These are phyloP conservation scores for Halictus quadricinctus DNA, from an alignment of 2,888 invertebrate species.

Conservation along the genomic window DNA sequence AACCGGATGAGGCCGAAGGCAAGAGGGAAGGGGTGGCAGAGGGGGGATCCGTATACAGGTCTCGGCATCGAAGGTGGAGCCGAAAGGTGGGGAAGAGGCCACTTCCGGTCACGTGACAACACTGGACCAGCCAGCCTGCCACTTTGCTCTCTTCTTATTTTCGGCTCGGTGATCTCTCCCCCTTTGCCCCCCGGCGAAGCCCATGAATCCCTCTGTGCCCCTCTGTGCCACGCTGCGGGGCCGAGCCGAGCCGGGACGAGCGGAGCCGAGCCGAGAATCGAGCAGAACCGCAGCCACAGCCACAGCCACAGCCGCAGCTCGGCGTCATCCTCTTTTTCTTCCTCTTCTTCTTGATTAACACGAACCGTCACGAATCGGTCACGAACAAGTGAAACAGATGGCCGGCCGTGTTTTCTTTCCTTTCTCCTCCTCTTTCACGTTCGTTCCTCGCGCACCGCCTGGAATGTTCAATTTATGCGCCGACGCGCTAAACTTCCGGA, in stretches of 20 bases:
- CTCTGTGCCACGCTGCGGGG: neutral
- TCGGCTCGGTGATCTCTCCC: slow-evolving; percentile 75
- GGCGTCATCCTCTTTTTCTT: slow-evolving; percentile 39
- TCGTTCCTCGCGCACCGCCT: slow-evolving; percentile 12
- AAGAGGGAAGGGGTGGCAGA: slow-evolving; percentile 15
- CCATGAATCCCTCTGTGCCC: neutral
- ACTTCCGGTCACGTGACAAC: slow-evolving; percentile 82
- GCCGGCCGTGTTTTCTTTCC: slow-evolving; percentile 26
- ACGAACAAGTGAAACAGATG: slow-evolving; percentile 62
- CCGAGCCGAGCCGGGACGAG: neutral
- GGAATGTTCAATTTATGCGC: slow-evolving; percentile 25
- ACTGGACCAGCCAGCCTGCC: slow-evolving; percentile 79
- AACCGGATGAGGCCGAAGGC: slow-evolving; percentile 44
- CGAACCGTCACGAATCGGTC: slow-evolving; percentile 67
- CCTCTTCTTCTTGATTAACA: slow-evolving; percentile 62
- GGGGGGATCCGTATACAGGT: slow-evolving; percentile 46
- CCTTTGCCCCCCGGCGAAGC: slow-evolving; percentile 15
- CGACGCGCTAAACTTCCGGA: slow-evolving; percentile 7
- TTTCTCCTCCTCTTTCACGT: neutral
- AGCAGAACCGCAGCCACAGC: neutral
- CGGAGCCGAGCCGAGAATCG: neutral
- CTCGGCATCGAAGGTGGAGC: slow-evolving; percentile 59
- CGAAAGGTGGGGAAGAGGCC: slow-evolving; percentile 68
- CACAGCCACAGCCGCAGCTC: neutral
- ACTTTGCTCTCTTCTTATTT: slow-evolving; percentile 82